Evolutionary conservation across 2,797 vertebrate species (phyloP).

Genomic region (Liasis olivaceus): DNA sequence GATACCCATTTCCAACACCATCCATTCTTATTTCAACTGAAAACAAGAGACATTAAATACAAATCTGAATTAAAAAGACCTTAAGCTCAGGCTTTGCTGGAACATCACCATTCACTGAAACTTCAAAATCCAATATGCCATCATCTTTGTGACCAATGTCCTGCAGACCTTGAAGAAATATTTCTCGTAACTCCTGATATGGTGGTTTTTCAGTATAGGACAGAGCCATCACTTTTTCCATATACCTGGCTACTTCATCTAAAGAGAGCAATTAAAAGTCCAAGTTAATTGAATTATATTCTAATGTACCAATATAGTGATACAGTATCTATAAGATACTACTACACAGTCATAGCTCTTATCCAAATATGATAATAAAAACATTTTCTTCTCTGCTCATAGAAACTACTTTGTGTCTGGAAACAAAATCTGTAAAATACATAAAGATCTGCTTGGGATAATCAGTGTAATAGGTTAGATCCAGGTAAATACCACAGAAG

Average conservation of each 20-base stretch:
- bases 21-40: constrained; percentile 7
- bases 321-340: constrained; percentile 16
- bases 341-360: constrained; percentile 13
- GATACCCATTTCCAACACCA: constrained; percentile 18
- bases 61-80: constrained; percentile 50
- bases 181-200: constrained; percentile 84
- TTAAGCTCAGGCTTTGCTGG: constrained; percentile 67
- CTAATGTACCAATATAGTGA: not conserved
- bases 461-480: not conserved
- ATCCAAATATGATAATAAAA: not conserved
- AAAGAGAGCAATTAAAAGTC: constrained; percentile 55
- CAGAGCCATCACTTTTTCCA: constrained; percentile 86
- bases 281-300: constrained; percentile 11
- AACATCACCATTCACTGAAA: constrained; percentile 66
- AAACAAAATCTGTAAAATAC: not conserved
- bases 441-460: not conserved
- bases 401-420: not conserved
- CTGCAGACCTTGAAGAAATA: constrained; percentile 86
- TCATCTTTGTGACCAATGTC: constrained; percentile 82
- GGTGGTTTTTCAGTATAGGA: constrained; percentile 84
- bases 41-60: constrained; percentile 20
- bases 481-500: not conserved
- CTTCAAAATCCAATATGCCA: constrained; percentile 80
- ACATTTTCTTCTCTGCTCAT: not conserved
- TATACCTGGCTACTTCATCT: constrained; percentile 89